These are phyloP conservation scores for Eledona agricola DNA, from an alignment of 2,888 invertebrate genomes.

Conservation along the genomic window DNA sequence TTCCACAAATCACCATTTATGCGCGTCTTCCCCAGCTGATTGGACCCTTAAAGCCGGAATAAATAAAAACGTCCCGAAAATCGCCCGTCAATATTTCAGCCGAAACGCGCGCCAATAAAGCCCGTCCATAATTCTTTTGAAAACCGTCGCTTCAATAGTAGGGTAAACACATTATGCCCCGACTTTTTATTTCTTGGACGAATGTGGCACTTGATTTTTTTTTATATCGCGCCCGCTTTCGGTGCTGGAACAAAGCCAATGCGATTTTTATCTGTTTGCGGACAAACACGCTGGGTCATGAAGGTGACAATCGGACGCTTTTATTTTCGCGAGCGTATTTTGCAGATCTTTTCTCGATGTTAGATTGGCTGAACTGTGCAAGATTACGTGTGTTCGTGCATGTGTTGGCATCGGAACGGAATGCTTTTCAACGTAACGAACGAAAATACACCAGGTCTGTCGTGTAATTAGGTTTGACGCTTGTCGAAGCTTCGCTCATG, in stretches of 20 bases:
- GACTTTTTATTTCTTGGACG: constrained; percentile 45
- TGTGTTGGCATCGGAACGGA: constrained; percentile 12
- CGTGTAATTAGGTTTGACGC: constrained; percentile 32
- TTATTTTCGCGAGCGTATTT: constrained; percentile 29
- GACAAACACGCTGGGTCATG: constrained; percentile 40
- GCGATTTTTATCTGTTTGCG: constrained; percentile 49
- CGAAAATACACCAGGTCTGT: constrained; percentile 20
- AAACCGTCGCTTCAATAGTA: constrained; percentile 46
- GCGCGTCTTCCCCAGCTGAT: constrained; percentile 12
- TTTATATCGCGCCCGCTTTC: constrained; percentile 45
- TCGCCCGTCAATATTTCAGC: constrained; percentile 22
- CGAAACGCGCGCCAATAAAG: constrained; percentile 42
- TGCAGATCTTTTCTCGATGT: constrained; percentile 30
- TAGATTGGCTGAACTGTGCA: constrained; percentile 26
- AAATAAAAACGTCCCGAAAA: constrained; percentile 9
- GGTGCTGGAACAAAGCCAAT: constrained; percentile 51
- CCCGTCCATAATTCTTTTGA: constrained; percentile 43
- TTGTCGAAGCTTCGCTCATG: constrained; percentile 28
- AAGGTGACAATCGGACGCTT: constrained; percentile 41
- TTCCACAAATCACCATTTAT: constrained; percentile 20
- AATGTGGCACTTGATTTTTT: constrained; percentile 46
- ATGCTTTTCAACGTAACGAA: constrained; percentile 23
- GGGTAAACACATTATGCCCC: constrained; percentile 47
- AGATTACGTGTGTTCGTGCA: constrained; percentile 25
- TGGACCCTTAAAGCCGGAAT: constrained; percentile 15